Conservation (phyloP, 2,113 vertebrate species). For the Scomber scombrus region DNA sequence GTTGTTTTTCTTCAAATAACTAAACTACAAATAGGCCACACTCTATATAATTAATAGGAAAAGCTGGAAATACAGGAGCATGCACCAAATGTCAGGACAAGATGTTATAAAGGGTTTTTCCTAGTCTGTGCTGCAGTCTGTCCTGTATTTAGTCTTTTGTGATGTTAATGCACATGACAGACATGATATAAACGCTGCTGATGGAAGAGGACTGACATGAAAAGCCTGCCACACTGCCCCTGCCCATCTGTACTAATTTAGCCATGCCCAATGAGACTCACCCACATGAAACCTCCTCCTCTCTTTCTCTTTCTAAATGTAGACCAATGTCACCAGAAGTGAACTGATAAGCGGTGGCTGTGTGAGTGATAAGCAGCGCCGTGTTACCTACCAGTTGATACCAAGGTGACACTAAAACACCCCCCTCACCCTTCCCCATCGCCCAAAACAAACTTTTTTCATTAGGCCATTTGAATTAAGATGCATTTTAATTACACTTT, state of each 20-base stretch:
- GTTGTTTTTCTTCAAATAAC: too few relatives aligned
- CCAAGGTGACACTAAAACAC: slow-evolving; percentile 42
- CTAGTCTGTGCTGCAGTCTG: background rate
- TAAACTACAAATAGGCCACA: too few relatives aligned
- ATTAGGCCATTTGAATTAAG: slow-evolving; percentile 34
- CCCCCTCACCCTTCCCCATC: background rate
- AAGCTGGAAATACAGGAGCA: too few relatives aligned
- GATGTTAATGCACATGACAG: slow-evolving; percentile 3
- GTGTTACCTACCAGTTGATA: slow-evolving; percentile 12
- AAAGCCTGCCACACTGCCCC: background rate
- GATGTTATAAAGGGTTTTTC: background rate
- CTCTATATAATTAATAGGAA: too few relatives aligned
- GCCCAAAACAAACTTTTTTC: slow-evolving; percentile 35
- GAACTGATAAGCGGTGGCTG: slow-evolving; percentile 26
- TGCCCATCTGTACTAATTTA: background rate
- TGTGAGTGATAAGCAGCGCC: slow-evolving; percentile 21
- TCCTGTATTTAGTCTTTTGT: slow-evolving; percentile 8
- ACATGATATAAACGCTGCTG: background rate
- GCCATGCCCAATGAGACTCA: background rate
- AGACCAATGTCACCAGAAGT: background rate
- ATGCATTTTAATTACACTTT: slow-evolving; percentile 65
- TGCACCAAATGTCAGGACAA: background rate
- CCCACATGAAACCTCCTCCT: background rate
- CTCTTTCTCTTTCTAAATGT: background rate
- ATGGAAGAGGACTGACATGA: background rate